Evolutionary conservation across 2,113 vertebrate genomes (phyloP).

Genomic region (Bos javanicus): DNA sequence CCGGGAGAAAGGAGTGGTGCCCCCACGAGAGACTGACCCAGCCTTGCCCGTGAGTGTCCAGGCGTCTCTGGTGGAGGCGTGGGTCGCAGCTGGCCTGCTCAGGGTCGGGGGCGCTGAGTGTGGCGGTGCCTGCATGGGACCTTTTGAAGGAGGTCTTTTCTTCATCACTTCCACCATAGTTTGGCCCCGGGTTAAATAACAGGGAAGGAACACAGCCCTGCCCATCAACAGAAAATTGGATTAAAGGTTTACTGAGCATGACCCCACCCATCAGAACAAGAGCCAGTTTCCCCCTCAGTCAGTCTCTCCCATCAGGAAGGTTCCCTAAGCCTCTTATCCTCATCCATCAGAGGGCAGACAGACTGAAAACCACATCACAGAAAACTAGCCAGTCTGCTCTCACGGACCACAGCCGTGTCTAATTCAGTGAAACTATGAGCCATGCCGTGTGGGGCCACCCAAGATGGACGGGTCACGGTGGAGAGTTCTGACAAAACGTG

Average conservation of each 20-base stretch:
- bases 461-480: background rate
- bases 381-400: background rate
- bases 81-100: background rate
- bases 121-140: fast-evolving
- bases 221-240: background rate
- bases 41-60: background rate
- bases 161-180: background rate
- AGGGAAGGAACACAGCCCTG: background rate
- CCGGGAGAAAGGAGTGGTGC: background rate
- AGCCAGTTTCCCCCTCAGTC: background rate
- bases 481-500: background rate
- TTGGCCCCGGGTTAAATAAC: background rate
- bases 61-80: background rate
- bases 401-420: background rate
- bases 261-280: background rate
- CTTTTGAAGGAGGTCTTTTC: background rate
- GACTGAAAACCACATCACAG: background rate
- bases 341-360: background rate
- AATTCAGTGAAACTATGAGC: background rate
- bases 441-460: fast-evolving
- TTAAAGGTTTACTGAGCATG: background rate
- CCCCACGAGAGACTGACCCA: background rate
- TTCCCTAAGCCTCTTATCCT: background rate
- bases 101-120: fast-evolving
- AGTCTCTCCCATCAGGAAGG: background rate